Evolutionary conservation across 2,113 vertebrate species (phyloP).

Genomic region (Sardina pilchardus): DNA sequence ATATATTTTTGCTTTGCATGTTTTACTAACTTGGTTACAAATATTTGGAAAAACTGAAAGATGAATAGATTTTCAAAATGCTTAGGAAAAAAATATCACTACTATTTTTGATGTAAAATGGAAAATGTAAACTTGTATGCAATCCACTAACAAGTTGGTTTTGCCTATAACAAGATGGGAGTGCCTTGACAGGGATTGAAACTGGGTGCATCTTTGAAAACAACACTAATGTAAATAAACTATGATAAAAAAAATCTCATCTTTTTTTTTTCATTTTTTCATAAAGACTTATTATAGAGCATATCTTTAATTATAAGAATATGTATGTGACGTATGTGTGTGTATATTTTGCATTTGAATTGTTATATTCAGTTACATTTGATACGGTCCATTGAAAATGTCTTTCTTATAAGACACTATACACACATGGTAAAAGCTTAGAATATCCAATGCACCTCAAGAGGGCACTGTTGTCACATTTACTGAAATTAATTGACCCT

Average conservation of each 20-base stretch:
- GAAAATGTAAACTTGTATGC: conserved; percentile 48
- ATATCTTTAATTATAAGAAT: not conserved
- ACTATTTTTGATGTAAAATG: conserved; percentile 40
- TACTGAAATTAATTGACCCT: not conserved
- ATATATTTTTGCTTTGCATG: conserved; percentile 68
- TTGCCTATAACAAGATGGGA: conserved; percentile 52
- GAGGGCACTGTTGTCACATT: not conserved
- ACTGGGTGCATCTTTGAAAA: conserved; percentile 59
- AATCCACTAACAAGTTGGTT: conserved; percentile 55
- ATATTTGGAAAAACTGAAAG: conserved; percentile 52
- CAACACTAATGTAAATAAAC: conserved; percentile 78
- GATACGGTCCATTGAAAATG: not conserved
- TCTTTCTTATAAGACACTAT: not conserved
- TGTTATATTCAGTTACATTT: not conserved
- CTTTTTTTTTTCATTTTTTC: conserved; percentile 25
- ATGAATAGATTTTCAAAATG: conserved; percentile 53
- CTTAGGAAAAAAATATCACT: conserved; percentile 32
- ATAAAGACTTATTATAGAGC: too few relatives aligned
- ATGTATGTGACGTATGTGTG: not conserved
- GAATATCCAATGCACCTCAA: not conserved
- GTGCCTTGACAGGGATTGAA: conserved; percentile 50
- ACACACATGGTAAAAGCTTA: not conserved
- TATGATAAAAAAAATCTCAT: conserved; percentile 59
- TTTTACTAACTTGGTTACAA: conserved; percentile 62
- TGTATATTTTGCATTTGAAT: too few relatives aligned